Evolutionary conservation across 2,797 vertebrate genomes (phyloP), one percentile per base, ranked within the genome.

Genomic region (Syncerus caffer): DNA sequence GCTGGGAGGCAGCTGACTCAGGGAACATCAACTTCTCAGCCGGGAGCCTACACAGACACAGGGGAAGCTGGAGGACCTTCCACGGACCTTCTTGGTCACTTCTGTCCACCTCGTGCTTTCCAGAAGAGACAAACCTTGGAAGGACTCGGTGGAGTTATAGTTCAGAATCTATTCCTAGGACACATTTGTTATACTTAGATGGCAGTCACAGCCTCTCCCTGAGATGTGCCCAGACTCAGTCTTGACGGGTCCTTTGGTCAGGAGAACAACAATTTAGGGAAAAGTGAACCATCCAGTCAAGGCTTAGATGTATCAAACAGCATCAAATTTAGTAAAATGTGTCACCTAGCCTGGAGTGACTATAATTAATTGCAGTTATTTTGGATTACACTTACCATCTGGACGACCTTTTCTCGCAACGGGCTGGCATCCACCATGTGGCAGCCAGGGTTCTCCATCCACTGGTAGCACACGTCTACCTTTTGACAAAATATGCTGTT

Each of bases 381-480:
- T 96, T 98, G 98, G 98, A 99, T 99, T 98, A 99, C 94, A 95
- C 97, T 97, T 93, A 99, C 99, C 89, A 98, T 98, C 97, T 98
- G 98, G 38, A 99, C 98, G 98, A 99, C 99, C 96, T 98, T 97
- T 98, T 99, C 99, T 98, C 98, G 99, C 67, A 99, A 98, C 90
- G 99, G 98, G 98, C 99, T 99, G 92, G 99, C 99, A 96, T 99
- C 99, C 15, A 99, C 98, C 4, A 98, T 97, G 29, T 98, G 97
- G 90, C 99, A 99, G 0, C 94, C 64, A 12, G 99, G 99, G 95
- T 99, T 99, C 84, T 98, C 99, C 99, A 99, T 99, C 98, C 99
- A 99, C 98, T 95, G 99, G 98, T 99, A 99, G 74, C 99, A 99
- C 96, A 99, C 98, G 97, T 99, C 99, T 91, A 99, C 99, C 98